Evolutionary conservation across 2,888 invertebrate species (phyloP).

Genomic region (Coecobrya sp.): DNA sequence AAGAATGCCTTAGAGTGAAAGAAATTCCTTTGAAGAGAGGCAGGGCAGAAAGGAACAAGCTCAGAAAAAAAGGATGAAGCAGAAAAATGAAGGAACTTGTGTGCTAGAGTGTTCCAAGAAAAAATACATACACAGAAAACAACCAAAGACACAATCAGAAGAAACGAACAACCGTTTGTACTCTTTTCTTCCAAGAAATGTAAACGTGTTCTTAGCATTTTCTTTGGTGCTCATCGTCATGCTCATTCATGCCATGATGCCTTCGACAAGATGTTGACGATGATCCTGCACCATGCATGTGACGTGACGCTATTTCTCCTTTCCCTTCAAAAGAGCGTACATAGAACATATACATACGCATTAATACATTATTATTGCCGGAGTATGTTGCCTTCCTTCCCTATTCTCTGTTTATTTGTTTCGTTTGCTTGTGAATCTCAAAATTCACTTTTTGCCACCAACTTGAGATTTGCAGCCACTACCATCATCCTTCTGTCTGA

Average conservation of each 20-base stretch:
- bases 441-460: neutral
- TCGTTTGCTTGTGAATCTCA: neutral
- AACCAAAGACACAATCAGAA: neutral
- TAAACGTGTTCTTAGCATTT: neutral
- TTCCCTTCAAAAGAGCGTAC: neutral
- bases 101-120: conserved; percentile 36
- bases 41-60: neutral
- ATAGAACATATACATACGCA: neutral
- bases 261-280: conserved; percentile 34
- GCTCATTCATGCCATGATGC: conserved; percentile 8
- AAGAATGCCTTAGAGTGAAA: conserved; percentile 13
- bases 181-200: conserved; percentile 51
- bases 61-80: conserved; percentile 23
- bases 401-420: neutral
- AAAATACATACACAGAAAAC: neutral
- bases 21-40: conserved; percentile 35
- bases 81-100: neutral
- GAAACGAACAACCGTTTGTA: neutral
- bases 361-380: conserved; percentile 16
- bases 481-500: neutral
- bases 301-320: neutral
- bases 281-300: conserved; percentile 42
- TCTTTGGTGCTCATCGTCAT: conserved; percentile 1
- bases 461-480: neutral
- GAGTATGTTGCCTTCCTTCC: neutral